Conservation (phyloP, 1,140 invertebrate genomes). For the Drosophila varians region DNA sequence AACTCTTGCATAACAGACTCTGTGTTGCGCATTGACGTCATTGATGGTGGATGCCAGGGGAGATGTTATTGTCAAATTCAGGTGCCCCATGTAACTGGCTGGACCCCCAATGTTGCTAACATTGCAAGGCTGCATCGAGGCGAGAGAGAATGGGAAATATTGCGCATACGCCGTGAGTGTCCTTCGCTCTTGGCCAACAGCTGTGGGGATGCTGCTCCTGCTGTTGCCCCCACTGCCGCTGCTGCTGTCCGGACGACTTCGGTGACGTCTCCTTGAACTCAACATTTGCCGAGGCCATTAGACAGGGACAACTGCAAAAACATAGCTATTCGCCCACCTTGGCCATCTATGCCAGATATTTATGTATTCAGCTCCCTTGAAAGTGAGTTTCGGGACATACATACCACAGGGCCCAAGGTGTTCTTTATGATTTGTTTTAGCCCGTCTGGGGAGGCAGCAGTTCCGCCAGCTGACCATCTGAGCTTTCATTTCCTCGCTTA, state of each 20-base stretch:
- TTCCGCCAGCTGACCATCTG: slow-evolving; percentile 19
- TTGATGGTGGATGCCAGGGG: slow-evolving; percentile 2
- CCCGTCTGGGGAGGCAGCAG: slow-evolving; percentile 44
- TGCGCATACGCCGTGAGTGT: slow-evolving; percentile 43
- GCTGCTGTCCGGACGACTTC: slow-evolving; percentile 34
- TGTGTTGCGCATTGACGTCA: slow-evolving; percentile 53
- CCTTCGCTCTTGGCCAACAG: slow-evolving; percentile 58
- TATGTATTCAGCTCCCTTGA: slow-evolving; percentile 30
- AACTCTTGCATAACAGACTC: slow-evolving; percentile 43
- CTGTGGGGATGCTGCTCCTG: slow-evolving; percentile 42
- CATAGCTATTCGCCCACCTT: slow-evolving; percentile 6
- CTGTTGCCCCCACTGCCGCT: slow-evolving; percentile 8
- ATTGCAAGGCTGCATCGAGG: slow-evolving; percentile 66
- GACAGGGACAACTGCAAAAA: slow-evolving; percentile 19
- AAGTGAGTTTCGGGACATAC: slow-evolving; percentile 15
- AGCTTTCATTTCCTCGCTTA: neutral
- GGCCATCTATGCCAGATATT: neutral
- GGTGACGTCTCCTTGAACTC: slow-evolving; percentile 80
- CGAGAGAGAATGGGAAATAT: slow-evolving; percentile 5
- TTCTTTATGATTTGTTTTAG: neutral
- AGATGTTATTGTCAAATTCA: slow-evolving; percentile 35
- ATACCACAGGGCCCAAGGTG: neutral
- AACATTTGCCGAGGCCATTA: slow-evolving; percentile 72
- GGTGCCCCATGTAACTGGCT: slow-evolving; percentile 19
- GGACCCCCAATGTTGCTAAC: slow-evolving; percentile 27